Base-by-base conservation (phyloP, 2,113 vertebrate genomes). In the Capreolus pygargus region DNA sequence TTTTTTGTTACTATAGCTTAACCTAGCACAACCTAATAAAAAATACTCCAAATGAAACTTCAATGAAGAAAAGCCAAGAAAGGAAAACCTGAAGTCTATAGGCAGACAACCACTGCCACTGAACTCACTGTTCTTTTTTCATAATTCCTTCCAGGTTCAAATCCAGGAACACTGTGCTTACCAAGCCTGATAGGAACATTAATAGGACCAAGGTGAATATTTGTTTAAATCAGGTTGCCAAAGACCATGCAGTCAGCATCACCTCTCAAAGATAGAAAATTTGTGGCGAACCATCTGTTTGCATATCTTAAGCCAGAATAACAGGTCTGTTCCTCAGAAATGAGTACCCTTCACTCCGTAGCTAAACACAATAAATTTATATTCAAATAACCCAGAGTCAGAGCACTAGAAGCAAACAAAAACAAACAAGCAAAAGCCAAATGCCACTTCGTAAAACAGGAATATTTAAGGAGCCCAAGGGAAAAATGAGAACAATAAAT, bases 331-430 rank as follows among this genome's bases (percentile, higher is more conserved):
- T 58, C 87, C 83, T 96, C 64, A 90, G 67, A 91, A 96, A 96
- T 39, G 7, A 95, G 79, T 15, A 55, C 50, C 76, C 47, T 97
- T 89, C n/a, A 76, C 30, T 95, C 30, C 13, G 21, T 25, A 47
- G 33, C 86, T 87, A 81, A 86, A 89, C 61, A 90, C 50, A 70
- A 50, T 39, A 74, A 61, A 92, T 87, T 87, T 86, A 92, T 57
- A 97, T 27, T 89, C 84, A 96, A 87, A n/a, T 45, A 87, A 84
- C 52, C 28, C 61, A 78, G 11, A 78, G 55, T 86, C 95, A 97
- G 67, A 94, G 54, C 27, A 47, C 76, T 67, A 88, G 88, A 92
- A 94, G 54, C 25, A 64, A 47, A 27, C 74, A 64, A 16, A 30
- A 39, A 47, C 30, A 82, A 54, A 82, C 21, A 83, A 79, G 60